A percentile compares a stretch with the other conserved stretches of the same genome.
phyloP scores from a whole-genome alignment of 2,888 invertebrate genomes.

The Deilephila porcellus region DNA sequence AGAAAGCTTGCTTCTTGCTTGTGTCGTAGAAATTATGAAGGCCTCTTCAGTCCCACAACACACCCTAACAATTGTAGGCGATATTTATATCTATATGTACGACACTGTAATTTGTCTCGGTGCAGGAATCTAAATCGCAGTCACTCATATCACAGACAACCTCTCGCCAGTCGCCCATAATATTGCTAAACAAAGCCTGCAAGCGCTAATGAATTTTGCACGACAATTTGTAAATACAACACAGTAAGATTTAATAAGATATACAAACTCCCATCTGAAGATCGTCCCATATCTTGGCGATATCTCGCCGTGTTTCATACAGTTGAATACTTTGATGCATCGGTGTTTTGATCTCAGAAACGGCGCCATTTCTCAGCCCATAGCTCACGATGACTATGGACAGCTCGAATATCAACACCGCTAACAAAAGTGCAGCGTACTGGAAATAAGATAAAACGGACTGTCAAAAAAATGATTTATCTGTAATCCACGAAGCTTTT shows the following conservation, averaged over 20 bases:
- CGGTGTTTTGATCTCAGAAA: conserved; percentile 55
- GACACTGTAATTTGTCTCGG: too few relatives aligned
- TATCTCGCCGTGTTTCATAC: conserved; percentile 57
- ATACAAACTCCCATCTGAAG: conserved; percentile 68
- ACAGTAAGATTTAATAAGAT: not conserved
- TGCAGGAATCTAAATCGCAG: too few relatives aligned
- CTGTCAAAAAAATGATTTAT: not conserved
- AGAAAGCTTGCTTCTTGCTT: too few relatives aligned
- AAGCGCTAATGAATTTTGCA: not conserved
- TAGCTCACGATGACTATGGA: conserved; percentile 63
- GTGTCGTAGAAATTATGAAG: too few relatives aligned
- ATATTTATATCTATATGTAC: too few relatives aligned
- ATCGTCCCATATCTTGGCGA: conserved; percentile 69
- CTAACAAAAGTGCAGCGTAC: conserved; percentile 64
- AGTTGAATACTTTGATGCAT: conserved; percentile 61
- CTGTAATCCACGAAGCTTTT: not conserved
- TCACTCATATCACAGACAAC: too few relatives aligned
- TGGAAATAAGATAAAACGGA: conserved; percentile 41
- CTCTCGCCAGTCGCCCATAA: too few relatives aligned
- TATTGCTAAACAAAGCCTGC: too few relatives aligned
- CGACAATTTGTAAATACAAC: too few relatives aligned
- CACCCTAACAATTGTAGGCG: too few relatives aligned
- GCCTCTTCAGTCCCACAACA: too few relatives aligned
- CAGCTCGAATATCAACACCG: conserved; percentile 69
- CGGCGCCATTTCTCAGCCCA: conserved; percentile 56